Percentiles rank a stretch among this genome's conserved stretches.
These are phyloP conservation scores for Scelioninae gen. 2 DNA, from an alignment of 2,888 invertebrate species.

Conservation along the genomic window DNA sequence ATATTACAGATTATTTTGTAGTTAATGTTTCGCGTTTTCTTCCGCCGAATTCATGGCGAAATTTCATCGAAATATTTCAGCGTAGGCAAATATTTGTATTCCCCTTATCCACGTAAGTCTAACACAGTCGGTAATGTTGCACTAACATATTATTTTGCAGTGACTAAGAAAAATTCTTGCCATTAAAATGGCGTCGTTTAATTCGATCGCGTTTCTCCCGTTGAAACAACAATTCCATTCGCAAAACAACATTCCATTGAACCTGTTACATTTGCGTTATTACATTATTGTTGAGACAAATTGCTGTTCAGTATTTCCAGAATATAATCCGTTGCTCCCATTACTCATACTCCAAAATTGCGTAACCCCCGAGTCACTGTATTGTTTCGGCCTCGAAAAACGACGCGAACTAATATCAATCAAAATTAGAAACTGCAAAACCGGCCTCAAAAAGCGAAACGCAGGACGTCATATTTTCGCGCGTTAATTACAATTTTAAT, in stretches of 20 bases:
- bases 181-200: constrained; percentile 6
- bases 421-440: constrained; percentile 52
- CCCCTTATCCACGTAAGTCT: no score
- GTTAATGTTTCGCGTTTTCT: no score
- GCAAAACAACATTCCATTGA: constrained; percentile 23
- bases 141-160: no score
- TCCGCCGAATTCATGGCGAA: no score
- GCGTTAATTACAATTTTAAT: constrained; percentile 53
- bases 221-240: constrained; percentile 22
- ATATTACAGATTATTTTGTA: no score
- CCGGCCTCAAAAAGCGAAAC: constrained; percentile 24
- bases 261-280: constrained; percentile 38
- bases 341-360: constrained; percentile 52
- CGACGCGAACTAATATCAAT: constrained; percentile 47
- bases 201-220: constrained; percentile 12
- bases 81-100: no score
- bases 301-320: constrained; percentile 55
- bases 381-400: constrained; percentile 48
- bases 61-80: no score
- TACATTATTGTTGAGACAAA: constrained; percentile 53
- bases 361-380: constrained; percentile 34
- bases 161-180: constrained; percentile 40
- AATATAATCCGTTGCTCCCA: constrained; percentile 51
- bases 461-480: constrained; percentile 23
- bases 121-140: no score